These are phyloP conservation scores for Pongo abelii DNA, from an alignment of 2,113 vertebrate species.

Conservation along the genomic window DNA sequence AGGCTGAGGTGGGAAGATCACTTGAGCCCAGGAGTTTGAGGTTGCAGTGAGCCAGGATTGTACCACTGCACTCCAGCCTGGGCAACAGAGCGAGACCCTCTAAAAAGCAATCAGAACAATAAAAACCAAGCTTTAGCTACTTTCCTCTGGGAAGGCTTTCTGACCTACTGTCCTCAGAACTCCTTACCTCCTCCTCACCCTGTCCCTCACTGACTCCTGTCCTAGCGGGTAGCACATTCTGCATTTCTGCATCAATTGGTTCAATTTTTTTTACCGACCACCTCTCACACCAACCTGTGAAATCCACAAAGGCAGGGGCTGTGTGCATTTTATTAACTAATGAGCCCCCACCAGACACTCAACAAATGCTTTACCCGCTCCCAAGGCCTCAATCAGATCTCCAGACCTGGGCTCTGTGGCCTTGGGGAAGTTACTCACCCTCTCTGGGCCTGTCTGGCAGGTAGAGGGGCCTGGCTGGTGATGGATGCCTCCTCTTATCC, in stretches of 20 bases:
- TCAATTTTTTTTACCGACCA: background rate
- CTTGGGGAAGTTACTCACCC: background rate
- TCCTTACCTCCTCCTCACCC: too few relatives aligned
- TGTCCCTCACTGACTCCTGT: background rate
- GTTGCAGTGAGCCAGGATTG: too few relatives aligned
- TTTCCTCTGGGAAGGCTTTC: background rate
- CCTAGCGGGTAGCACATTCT: accelerated
- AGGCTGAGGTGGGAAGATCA: too few relatives aligned
- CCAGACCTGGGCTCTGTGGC: background rate
- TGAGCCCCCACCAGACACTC: background rate
- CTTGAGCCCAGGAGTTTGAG: too few relatives aligned
- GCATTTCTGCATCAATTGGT: background rate
- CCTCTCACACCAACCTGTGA: background rate
- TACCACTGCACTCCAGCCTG: background rate
- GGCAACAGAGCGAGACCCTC: too few relatives aligned
- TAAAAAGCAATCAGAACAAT: too few relatives aligned
- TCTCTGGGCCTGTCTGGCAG: background rate
- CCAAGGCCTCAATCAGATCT: background rate
- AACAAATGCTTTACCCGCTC: background rate
- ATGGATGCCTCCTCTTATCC: background rate
- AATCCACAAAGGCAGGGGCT: background rate
- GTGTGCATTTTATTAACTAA: background rate
- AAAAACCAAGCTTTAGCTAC: background rate
- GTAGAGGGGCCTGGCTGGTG: background rate
- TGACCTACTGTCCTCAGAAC: background rate